Base-by-base conservation (phyloP, 2,113 vertebrate species). In the Labrus mixtus region DNA sequence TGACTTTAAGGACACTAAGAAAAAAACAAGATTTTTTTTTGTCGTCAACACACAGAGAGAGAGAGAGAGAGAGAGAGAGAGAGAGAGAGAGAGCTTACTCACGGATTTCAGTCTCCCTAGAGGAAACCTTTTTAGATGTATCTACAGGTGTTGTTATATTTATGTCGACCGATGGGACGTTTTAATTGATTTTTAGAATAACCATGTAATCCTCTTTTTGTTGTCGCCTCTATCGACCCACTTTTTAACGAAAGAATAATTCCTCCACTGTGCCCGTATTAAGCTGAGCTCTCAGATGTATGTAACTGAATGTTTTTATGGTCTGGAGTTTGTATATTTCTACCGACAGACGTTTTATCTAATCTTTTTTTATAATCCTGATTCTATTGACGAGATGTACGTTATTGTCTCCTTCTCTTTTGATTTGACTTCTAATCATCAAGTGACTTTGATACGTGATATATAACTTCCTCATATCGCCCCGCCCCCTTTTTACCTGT, bases 91-190 rank as follows among this genome's bases (percentile, higher is more conserved):
- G 57, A 83, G 36, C 45, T 71, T 64, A 64, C 68, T 87, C 85
- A 85, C 84, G 68, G 8, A 50, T 94, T 93, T 94, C 93, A 92
- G 93, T 90, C 93, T 95, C 92, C 91, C 91, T 92, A 95, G 94
- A 95, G 95, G 95, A 95, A 90, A 94, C 94, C 93, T 95, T 95
- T 96, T 95, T 96, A 96, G 95, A 96, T 90, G 89, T 92, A 96
- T 94, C 76, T 56, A 71, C 55, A 43, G 82, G 96, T 96, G 92
- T 96, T 96, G 92, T 95, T 63, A 95, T 97, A 98, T 97, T 96
- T 97, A 96, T 95, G 94, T 95, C 92, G 91, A 93, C 91, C 82
- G 84, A 90, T 90, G 95, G 93, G 92, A 95, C 91, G 86, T 94
- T 94, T 94, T 95, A 94, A 94, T 94, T 96, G 94, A 90, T 87